phyloP scores from a whole-genome alignment of 2,113 vertebrate genomes.

The Mohoua ochrocephala region DNA sequence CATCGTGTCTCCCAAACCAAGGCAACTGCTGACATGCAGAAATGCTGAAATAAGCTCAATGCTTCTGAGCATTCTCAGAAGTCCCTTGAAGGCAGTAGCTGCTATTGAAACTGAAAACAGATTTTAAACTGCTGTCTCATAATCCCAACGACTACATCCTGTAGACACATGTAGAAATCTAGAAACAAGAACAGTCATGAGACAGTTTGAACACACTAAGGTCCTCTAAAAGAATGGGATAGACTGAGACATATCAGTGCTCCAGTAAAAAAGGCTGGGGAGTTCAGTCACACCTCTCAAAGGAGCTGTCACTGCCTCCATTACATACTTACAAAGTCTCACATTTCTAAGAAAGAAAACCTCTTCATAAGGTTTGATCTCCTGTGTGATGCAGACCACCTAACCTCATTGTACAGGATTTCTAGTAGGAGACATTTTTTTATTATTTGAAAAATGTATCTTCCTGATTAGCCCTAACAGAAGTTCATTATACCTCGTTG shows the following conservation, averaged over 20 bases:
- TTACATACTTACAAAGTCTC: background rate
- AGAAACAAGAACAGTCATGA: background rate
- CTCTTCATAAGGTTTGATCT: background rate
- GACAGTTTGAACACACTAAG: background rate
- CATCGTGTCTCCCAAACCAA: accelerated
- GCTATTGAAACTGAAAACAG: background rate
- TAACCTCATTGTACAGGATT: background rate
- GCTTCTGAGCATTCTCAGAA: background rate
- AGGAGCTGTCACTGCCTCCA: background rate
- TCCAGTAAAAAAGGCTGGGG: background rate
- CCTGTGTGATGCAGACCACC: background rate
- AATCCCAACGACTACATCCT: background rate
- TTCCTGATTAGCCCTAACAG: background rate
- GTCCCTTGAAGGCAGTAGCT: background rate
- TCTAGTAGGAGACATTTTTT: background rate
- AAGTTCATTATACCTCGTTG: background rate
- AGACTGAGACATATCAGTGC: background rate
- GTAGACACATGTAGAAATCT: background rate
- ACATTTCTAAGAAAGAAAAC: background rate
- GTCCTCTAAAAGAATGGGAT: background rate
- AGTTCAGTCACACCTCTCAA: background rate
- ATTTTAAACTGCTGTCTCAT: background rate
- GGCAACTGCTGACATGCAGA: background rate
- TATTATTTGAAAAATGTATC: background rate
- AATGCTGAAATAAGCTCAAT: background rate